Percentiles rank a stretch among this genome's conserved stretches.
Evolutionary conservation across 1,140 invertebrate genomes (phyloP).

Genomic region (Bombus huntii): DNA sequence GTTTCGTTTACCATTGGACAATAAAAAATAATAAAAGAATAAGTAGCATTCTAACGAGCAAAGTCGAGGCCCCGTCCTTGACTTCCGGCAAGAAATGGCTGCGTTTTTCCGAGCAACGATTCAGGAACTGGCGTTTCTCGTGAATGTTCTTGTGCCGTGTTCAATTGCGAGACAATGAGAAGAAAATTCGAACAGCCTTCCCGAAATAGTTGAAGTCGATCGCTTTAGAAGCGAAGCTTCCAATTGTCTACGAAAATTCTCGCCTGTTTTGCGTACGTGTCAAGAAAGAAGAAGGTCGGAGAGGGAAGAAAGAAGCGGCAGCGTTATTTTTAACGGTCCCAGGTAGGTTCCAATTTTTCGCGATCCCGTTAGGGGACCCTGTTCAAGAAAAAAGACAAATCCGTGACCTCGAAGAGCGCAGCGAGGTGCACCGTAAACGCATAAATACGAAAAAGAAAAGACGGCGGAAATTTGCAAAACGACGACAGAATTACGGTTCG

Average conservation of each 20-base stretch:
- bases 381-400: slow-evolving; percentile 49
- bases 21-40: background rate
- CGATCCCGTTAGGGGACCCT: slow-evolving; percentile 62
- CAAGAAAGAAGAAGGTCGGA: background rate
- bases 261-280: background rate
- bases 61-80: slow-evolving; percentile 64
- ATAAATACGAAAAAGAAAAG: slow-evolving; percentile 47
- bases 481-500: slow-evolving; percentile 50
- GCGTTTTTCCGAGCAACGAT: slow-evolving; percentile 31
- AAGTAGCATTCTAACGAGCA: slow-evolving; percentile 49
- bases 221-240: background rate
- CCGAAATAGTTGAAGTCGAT: slow-evolving; percentile 3
- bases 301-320: background rate
- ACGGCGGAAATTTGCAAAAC: slow-evolving; percentile 48
- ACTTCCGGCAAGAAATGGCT: slow-evolving; percentile 57
- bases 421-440: slow-evolving; percentile 34
- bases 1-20: background rate
- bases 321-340: slow-evolving; percentile 63
- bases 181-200: slow-evolving; percentile 17
- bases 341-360: slow-evolving; percentile 67
- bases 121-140: slow-evolving; percentile 51
- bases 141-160: slow-evolving; percentile 47
- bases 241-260: background rate
- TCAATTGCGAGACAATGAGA: slow-evolving; percentile 11
- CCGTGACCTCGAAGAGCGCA: slow-evolving; percentile 57